Conservation (phyloP, 2,888 invertebrate genomes). For the Lasioglossum marginatum region DNA sequence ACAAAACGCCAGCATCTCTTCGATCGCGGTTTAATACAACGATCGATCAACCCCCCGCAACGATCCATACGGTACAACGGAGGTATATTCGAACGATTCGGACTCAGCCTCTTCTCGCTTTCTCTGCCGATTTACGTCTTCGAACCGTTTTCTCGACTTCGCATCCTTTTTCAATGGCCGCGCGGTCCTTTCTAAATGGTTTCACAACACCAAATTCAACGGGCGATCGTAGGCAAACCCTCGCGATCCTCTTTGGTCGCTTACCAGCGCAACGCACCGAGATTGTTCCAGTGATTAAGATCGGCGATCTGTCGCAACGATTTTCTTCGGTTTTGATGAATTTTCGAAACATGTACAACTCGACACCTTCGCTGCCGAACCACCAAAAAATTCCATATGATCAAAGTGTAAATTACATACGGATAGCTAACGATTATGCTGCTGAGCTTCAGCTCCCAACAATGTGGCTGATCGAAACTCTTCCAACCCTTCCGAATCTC, state of each 20-base stretch:
- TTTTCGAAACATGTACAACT: not conserved
- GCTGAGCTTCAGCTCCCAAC: not conserved
- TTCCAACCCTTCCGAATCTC: not conserved
- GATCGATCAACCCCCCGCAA: not conserved
- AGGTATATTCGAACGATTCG: not conserved
- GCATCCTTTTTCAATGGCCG: not conserved
- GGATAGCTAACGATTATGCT: not conserved
- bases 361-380: not conserved
- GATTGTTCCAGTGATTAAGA: not conserved
- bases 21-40: not conserved
- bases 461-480: not conserved
- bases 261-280: not conserved
- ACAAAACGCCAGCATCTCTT: not conserved
- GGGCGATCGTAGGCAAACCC: not conserved
- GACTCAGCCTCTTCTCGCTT: slow-evolving; percentile 5
- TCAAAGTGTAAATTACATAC: not conserved
- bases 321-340: not conserved
- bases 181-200: slow-evolving; percentile 5
- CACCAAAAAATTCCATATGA: not conserved
- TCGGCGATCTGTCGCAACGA: not conserved
- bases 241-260: not conserved
- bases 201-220: not conserved
- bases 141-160: slow-evolving; percentile 15
- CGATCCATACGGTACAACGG: not conserved
- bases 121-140: slow-evolving; percentile 22